phyloP scores from a whole-genome alignment of 2,113 vertebrate genomes.

The Tetrax tetrax region DNA sequence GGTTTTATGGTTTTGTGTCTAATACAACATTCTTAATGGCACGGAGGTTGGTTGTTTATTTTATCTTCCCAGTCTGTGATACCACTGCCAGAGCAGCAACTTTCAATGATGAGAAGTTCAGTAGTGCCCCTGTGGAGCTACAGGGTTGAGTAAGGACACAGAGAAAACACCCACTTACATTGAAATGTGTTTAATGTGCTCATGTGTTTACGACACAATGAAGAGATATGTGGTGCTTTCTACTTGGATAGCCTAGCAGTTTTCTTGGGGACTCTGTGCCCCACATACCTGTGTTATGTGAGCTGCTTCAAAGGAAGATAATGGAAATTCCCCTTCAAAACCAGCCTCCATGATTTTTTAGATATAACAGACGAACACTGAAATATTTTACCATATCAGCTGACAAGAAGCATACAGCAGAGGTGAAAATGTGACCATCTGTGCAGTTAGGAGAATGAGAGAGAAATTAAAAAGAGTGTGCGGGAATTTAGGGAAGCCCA shows the following conservation, averaged over 20 bases:
- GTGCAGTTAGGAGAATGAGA: background rate
- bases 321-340: background rate
- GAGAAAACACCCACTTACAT: background rate
- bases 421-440: background rate
- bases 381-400: background rate
- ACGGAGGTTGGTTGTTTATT: background rate
- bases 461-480: background rate
- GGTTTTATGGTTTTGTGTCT: background rate
- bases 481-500: background rate
- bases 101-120: background rate
- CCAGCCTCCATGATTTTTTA: background rate
- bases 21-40: background rate
- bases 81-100: background rate
- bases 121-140: background rate
- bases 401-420: background rate
- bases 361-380: background rate
- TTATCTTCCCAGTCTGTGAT: background rate
- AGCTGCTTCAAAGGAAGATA: background rate
- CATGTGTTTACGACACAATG: background rate
- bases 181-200: background rate
- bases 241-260: background rate
- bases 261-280: background rate
- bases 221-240: background rate
- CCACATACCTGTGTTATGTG: accelerated
- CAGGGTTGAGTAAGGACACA: background rate